These are phyloP conservation scores for Eulemur rubriventer DNA, from an alignment of 2,797 vertebrate genomes.

Conservation along the genomic window DNA sequence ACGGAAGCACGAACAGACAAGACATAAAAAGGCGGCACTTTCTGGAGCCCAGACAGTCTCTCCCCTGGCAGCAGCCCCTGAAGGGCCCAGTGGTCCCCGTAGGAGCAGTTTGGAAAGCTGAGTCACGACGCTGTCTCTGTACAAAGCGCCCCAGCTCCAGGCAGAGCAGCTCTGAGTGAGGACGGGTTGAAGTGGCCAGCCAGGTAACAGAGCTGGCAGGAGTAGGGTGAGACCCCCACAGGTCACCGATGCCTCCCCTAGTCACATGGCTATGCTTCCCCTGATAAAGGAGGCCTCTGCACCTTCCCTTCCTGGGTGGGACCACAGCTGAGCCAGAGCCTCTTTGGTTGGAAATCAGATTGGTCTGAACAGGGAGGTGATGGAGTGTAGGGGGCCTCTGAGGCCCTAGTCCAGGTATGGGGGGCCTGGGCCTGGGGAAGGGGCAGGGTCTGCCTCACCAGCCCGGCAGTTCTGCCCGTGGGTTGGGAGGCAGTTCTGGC, in stretches of 20 bases:
- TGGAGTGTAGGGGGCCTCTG: not conserved
- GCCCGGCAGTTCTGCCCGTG: slow-evolving; percentile 46
- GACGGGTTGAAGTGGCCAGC: not conserved
- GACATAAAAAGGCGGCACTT: slow-evolving; percentile 40
- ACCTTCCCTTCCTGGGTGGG: not conserved
- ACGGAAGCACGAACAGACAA: not conserved
- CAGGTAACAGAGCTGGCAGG: not conserved
- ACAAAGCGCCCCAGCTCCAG: not conserved
- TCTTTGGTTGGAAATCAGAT: slow-evolving; percentile 72
- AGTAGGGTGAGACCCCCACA: not conserved
- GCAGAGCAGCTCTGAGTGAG: slow-evolving; percentile 31
- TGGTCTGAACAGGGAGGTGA: slow-evolving; percentile 12
- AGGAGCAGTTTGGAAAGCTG: not conserved
- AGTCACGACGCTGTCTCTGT: not conserved
- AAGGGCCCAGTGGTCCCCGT: not conserved
- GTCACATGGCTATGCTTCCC: not conserved
- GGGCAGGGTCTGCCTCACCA: slow-evolving; percentile 22
- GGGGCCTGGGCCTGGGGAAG: not conserved
- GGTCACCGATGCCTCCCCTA: not conserved
- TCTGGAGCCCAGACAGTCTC: not conserved
- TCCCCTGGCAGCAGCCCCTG: not conserved
- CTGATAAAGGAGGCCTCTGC: not conserved
- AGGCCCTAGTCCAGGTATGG: not conserved
- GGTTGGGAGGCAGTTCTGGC: slow-evolving; percentile 40
- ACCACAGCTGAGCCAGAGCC: slow-evolving; percentile 55